These are phyloP conservation scores for Prietella phreatophila DNA, from an alignment of 2,113 vertebrate genomes.

Conservation along the genomic window DNA sequence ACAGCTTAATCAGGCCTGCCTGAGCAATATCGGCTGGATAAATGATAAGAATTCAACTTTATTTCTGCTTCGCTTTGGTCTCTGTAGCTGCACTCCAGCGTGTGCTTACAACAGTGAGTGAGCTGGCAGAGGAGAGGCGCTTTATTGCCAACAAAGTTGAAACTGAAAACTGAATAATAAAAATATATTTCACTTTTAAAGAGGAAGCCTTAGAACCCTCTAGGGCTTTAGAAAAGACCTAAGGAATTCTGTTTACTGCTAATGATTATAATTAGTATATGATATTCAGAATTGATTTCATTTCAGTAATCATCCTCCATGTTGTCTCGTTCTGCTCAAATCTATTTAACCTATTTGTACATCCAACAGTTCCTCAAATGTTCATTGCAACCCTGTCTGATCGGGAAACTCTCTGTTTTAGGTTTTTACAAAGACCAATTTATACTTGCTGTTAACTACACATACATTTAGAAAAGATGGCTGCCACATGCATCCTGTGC, in stretches of 20 bases:
- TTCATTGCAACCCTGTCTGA: too few relatives aligned
- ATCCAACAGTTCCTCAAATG: neutral
- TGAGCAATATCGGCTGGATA: constrained; percentile 49
- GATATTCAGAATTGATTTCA: neutral
- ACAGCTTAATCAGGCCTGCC: constrained; percentile 52
- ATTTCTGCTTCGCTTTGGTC: constrained; percentile 44
- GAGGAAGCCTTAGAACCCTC: neutral
- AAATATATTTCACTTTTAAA: neutral
- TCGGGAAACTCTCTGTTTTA: too few relatives aligned
- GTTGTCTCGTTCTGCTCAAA: neutral
- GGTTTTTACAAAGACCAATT: neutral
- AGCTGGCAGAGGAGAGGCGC: neutral
- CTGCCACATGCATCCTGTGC: too few relatives aligned
- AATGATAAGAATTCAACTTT: constrained; percentile 52
- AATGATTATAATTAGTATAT: neutral
- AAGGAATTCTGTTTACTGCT: neutral
- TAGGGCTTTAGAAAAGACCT: neutral
- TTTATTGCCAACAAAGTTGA: neutral
- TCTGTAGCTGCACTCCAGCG: neutral
- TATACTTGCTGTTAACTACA: neutral
- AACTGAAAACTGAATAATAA: neutral
- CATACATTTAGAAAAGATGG: too few relatives aligned
- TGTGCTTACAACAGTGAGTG: neutral
- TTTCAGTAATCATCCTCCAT: neutral
- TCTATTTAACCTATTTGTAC: neutral